Conservation (phyloP, 2,888 invertebrate genomes). For the Synanthedon formicaeformis region DNA sequence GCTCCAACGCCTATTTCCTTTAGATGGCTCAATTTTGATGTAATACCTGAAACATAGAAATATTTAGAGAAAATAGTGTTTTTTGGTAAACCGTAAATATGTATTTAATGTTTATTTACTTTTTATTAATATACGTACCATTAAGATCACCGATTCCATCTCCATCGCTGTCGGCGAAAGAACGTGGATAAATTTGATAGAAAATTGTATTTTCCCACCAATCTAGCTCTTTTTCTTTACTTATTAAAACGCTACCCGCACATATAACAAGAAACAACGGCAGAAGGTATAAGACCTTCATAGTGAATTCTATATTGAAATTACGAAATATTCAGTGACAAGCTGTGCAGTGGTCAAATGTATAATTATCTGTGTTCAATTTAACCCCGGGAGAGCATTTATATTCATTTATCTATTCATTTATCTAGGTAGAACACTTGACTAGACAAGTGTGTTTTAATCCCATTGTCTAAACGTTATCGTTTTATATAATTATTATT, state of each 20-base stretch:
- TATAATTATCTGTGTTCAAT: no score
- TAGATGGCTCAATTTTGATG: slow-evolving; percentile 73
- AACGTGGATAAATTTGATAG: slow-evolving; percentile 84
- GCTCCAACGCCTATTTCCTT: slow-evolving; percentile 75
- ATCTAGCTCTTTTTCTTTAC: slow-evolving; percentile 33
- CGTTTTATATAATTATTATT: no score
- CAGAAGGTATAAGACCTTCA: slow-evolving; percentile 32
- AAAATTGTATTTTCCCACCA: slow-evolving; percentile 85
- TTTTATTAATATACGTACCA: slow-evolving; percentile 33
- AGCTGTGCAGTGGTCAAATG: no score
- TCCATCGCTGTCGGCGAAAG: slow-evolving; percentile 81
- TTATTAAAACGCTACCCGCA: slow-evolving; percentile 19
- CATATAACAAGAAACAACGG: slow-evolving; percentile 24
- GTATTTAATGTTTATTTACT: background rate
- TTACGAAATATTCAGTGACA: no score
- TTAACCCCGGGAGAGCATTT: no score
- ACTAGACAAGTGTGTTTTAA: no score
- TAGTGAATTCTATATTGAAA: slow-evolving; percentile 6
- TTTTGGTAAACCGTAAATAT: background rate
- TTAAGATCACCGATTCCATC: slow-evolving; percentile 77
- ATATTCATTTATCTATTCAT: no score
- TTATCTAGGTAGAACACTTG: no score
- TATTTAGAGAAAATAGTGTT: no score
- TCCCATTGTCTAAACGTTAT: no score
- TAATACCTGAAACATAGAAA: slow-evolving; percentile 57